Conservation (phyloP, 1,140 invertebrate genomes). For the Gryon sp. region DNA sequence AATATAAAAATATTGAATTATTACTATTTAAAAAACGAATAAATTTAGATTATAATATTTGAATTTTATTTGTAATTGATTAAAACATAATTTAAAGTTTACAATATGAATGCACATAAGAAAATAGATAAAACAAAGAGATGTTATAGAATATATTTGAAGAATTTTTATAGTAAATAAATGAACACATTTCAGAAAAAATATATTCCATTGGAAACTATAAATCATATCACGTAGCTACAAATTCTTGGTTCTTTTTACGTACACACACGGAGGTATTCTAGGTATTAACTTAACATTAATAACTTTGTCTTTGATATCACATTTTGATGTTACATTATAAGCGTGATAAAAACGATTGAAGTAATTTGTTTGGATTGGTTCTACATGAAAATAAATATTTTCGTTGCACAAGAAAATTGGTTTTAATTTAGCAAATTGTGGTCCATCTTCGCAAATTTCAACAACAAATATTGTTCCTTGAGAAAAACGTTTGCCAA, state of each 20-base stretch:
- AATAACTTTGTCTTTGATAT: not conserved
- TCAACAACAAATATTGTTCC: slow-evolving; percentile 3
- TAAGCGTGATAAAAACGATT: slow-evolving; percentile 2
- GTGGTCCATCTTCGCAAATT: not conserved
- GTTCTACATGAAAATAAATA: not conserved
- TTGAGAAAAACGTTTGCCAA: slow-evolving; percentile 1
- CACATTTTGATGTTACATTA: not conserved
- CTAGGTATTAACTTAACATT: not conserved
- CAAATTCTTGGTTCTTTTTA: not conserved
- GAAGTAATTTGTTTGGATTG: not conserved
- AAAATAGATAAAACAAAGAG: too few relatives aligned
- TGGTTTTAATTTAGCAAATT: not conserved
- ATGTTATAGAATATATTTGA: too few relatives aligned
- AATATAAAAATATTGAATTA: too few relatives aligned
- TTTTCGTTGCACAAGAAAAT: not conserved
- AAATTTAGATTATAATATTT: too few relatives aligned
- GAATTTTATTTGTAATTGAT: too few relatives aligned
- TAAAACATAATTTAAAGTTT: too few relatives aligned
- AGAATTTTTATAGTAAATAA: too few relatives aligned
- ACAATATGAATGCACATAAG: too few relatives aligned
- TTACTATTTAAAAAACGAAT: too few relatives aligned
- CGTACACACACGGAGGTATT: not conserved
- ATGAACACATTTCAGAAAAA: too few relatives aligned
- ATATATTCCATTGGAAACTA: too few relatives aligned
- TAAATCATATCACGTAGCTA: not conserved